Percentiles rank a stretch among this genome's conserved stretches.
Evolutionary conservation across 2,888 invertebrate species (phyloP).

Genomic region (Drymonia ruficornis): DNA sequence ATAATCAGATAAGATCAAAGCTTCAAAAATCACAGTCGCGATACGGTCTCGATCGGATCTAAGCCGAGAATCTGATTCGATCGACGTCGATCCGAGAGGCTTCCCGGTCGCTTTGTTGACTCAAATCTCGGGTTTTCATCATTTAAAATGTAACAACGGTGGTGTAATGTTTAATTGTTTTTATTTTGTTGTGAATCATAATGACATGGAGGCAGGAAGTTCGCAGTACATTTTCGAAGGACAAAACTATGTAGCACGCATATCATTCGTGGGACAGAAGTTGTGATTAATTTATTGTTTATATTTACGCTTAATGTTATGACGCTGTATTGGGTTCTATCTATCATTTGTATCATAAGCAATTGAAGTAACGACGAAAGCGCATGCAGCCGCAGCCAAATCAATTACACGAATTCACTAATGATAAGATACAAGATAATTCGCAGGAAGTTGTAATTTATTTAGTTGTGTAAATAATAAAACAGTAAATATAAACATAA

Average conservation of each 20-base stretch:
- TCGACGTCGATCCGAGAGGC: constrained; percentile 61
- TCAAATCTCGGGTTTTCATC: constrained; percentile 88
- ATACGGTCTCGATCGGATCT: constrained; percentile 67
- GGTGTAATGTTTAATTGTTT: constrained; percentile 13
- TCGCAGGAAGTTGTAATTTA: neutral
- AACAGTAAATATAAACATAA: neutral
- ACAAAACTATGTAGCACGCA: neutral
- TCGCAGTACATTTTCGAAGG: neutral
- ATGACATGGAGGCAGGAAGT: constrained; percentile 12
- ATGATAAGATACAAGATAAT: neutral
- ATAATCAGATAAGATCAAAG: constrained; percentile 83
- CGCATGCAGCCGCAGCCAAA: neutral
- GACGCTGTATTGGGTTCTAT: neutral
- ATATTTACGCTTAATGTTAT: neutral
- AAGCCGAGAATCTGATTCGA: constrained; percentile 60
- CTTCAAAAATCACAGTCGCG: constrained; percentile 72
- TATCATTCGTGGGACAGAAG: neutral
- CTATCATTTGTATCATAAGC: neutral
- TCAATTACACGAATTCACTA: neutral
- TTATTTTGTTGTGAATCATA: constrained; percentile 9
- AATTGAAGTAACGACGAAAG: neutral
- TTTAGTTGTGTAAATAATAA: neutral
- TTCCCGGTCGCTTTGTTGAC: constrained; percentile 49
- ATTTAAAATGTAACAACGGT: constrained; percentile 38
- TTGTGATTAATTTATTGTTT: neutral